Conservation (phyloP, 2,113 vertebrate species). For the Epinephelus moara region DNA sequence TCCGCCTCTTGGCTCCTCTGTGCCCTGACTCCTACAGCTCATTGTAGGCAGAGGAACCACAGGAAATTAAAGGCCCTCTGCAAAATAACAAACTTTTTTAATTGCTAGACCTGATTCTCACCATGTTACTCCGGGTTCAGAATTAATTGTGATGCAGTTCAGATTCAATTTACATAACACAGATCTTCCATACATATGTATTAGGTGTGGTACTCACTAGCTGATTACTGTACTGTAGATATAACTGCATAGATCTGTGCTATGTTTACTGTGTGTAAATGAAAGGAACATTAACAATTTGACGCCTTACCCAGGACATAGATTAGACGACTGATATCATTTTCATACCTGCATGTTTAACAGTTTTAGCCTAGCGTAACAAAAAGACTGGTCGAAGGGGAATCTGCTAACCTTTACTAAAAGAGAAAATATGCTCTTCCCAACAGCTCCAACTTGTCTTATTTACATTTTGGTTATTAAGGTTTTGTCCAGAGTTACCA, state of each 20-base stretch:
- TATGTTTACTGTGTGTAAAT: not conserved
- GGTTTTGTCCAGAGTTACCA: not conserved
- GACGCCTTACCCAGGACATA: not conserved
- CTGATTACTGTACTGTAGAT: not conserved
- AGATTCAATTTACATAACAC: conserved; percentile 33
- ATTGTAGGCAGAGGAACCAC: conserved; percentile 6
- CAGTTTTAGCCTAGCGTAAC: not conserved
- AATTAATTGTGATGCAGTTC: conserved; percentile 21
- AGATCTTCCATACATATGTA: conserved; percentile 26
- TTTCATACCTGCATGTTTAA: no score
- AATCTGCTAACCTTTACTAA: not conserved
- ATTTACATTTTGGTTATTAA: not conserved
- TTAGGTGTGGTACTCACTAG: not conserved
- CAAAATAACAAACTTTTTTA: conserved; percentile 32
- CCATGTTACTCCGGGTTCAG: not conserved
- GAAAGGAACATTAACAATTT: not conserved
- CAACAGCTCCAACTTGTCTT: not conserved
- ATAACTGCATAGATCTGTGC: not conserved
- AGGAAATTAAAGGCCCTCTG: conserved; percentile 1
- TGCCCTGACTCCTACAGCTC: conserved; percentile 20
- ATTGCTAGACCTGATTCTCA: conserved; percentile 17
- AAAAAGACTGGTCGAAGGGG: not conserved
- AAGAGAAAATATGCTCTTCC: not conserved
- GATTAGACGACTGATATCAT: not conserved
- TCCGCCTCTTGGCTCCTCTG: not conserved